These are phyloP conservation scores for Geodia barretti DNA, from an alignment of 37 sponge, comb jelly and placozoan species.

Conservation along the genomic window DNA sequence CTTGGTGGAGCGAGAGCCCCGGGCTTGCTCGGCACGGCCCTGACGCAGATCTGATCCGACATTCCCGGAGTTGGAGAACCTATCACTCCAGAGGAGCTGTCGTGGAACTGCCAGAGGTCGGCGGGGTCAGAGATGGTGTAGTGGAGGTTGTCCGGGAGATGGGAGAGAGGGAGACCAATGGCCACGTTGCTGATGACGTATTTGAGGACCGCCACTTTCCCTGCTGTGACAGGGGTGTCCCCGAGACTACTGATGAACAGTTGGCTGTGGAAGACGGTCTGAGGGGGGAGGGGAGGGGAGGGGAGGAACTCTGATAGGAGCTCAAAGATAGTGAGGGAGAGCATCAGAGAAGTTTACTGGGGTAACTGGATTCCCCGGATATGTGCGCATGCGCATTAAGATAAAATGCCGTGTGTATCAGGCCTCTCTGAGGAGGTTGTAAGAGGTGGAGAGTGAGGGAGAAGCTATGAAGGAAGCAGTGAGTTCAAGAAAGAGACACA, in stretches of 20 bases:
- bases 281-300: not conserved
- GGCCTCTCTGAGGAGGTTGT: too few species aligned
- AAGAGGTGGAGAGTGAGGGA: too few species aligned
- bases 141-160: conserved; percentile 11
- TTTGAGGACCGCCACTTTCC: not conserved
- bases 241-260: not conserved
- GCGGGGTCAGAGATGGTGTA: conserved; percentile 5
- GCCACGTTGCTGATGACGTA: conserved; percentile 5
- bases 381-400: too few species aligned
- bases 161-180: not conserved
- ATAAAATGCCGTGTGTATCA: too few species aligned
- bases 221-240: not conserved
- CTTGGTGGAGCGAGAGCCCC: not conserved
- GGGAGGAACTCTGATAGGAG: too few species aligned
- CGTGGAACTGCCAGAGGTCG: not conserved
- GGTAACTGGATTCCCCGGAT: not conserved
- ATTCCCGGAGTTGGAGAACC: not conserved
- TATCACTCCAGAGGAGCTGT: not conserved
- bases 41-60: not conserved
- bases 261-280: conserved; percentile 25
- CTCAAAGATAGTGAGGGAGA: not conserved
- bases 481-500: too few species aligned
- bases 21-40: not conserved
- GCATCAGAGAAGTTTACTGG: not conserved
- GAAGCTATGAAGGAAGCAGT: too few species aligned